Evolutionary conservation across 2,888 invertebrate species (phyloP).

Genomic region (Epinotia ramella): DNA sequence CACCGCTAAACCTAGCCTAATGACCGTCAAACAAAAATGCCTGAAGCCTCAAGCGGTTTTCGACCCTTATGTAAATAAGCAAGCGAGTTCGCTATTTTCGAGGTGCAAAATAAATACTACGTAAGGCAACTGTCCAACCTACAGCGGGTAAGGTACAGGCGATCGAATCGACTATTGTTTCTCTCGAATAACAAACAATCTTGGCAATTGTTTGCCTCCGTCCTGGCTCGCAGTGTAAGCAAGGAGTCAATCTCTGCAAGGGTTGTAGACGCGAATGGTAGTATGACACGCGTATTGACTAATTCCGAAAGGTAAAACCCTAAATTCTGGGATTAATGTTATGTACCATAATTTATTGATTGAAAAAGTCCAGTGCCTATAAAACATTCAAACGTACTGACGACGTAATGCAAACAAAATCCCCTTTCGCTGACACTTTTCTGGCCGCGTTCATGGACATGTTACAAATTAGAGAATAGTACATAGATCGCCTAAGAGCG

Average conservation of each 20-base stretch:
- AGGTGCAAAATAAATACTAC: constrained; percentile 30
- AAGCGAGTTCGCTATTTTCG: constrained; percentile 33
- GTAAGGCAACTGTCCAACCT: neutral
- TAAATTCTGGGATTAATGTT: neutral
- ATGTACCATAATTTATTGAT: too few species aligned
- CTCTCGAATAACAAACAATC: constrained; percentile 24
- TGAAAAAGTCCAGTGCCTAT: too few species aligned
- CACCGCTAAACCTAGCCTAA: constrained; percentile 24
- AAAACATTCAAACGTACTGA: too few species aligned
- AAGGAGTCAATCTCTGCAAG: constrained; percentile 12
- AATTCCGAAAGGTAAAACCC: neutral
- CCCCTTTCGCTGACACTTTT: too few species aligned
- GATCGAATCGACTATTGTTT: constrained; percentile 21
- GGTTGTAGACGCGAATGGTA: neutral
- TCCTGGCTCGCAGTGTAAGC: constrained; percentile 11
- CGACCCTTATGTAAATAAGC: constrained; percentile 33
- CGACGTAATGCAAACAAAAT: too few species aligned
- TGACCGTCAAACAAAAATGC: constrained; percentile 23
- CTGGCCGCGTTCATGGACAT: too few species aligned
- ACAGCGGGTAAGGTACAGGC: constrained; percentile 4
- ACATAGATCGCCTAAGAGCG: neutral
- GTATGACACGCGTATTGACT: neutral
- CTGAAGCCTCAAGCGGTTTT: constrained; percentile 31
- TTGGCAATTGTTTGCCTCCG: constrained; percentile 18
- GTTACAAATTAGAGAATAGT: neutral